Conservation (phyloP, 1,140 invertebrate species). For the Campodea augens region DNA sequence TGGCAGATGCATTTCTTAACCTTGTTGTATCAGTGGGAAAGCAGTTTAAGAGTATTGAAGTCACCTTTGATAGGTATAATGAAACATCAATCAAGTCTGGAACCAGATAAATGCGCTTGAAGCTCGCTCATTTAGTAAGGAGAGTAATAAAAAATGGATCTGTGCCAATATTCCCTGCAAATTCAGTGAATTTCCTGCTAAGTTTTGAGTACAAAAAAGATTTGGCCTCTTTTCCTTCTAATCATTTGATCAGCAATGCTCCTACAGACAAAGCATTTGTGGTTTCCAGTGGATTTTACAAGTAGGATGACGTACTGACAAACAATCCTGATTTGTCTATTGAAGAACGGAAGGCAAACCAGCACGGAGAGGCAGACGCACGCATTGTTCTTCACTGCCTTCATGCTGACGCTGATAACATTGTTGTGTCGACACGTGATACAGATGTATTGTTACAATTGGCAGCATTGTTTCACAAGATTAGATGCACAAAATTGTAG, state of each 20-base stretch:
- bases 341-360: neutral
- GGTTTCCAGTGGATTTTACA: neutral
- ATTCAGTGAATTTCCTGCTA: neutral
- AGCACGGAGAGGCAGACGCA: neutral
- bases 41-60: too few species aligned
- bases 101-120: too few species aligned
- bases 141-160: slow-evolving; percentile 1
- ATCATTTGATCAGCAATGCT: too few species aligned
- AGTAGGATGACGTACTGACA: slow-evolving; percentile 1
- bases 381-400: neutral
- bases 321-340: too few species aligned
- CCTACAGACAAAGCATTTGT: neutral
- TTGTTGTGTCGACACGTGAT: slow-evolving; percentile 2
- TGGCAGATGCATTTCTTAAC: too few species aligned
- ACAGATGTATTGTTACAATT: neutral
- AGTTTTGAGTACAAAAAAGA: neutral
- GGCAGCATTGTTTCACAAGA: too few species aligned
- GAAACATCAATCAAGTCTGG: too few species aligned
- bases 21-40: too few species aligned
- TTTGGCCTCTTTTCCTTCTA: neutral
- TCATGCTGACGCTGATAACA: neutral
- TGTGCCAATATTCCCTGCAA: neutral
- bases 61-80: too few species aligned
- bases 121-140: too few species aligned
- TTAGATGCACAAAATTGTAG: neutral